These are phyloP conservation scores for Dinocampus coccinellae DNA, from an alignment of 2,888 invertebrate species.

Conservation along the genomic window DNA sequence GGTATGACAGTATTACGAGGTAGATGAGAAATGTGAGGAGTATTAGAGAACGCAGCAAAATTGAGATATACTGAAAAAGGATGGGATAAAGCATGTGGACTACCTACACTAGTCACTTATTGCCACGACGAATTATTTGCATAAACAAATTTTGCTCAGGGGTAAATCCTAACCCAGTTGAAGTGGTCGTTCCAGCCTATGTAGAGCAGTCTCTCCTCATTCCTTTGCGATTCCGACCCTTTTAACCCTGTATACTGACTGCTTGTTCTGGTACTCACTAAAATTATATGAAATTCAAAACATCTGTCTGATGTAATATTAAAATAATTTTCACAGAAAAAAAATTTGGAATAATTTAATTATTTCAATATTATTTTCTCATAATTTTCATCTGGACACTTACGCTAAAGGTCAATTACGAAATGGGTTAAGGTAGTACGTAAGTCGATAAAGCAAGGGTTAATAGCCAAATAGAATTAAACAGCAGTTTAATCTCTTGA, in stretches of 20 bases:
- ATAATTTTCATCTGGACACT: background rate
- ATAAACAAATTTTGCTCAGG: constrained; percentile 59
- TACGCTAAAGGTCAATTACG: background rate
- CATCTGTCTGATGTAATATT: constrained; percentile 46
- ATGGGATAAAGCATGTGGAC: constrained; percentile 71
- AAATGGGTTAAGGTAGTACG: background rate
- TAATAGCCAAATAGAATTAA: constrained; percentile 67
- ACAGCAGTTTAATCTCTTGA: constrained; percentile 60
- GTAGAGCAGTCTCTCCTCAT: constrained; percentile 45
- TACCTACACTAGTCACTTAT: constrained; percentile 49
- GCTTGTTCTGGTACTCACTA: background rate
- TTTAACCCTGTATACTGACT: background rate
- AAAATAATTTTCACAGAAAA: constrained; percentile 37
- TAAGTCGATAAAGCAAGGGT: constrained; percentile 59
- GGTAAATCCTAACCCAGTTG: constrained; percentile 51
- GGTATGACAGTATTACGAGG: constrained; percentile 42
- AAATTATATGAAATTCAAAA: constrained; percentile 18
- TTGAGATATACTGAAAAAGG: constrained; percentile 72
- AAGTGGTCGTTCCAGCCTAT: constrained; percentile 47
- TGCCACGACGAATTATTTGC: constrained; percentile 57
- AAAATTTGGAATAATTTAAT: constrained; percentile 32
- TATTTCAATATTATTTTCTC: background rate
- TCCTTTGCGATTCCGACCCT: constrained; percentile 25
- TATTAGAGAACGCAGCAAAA: constrained; percentile 41
- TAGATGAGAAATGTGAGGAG: constrained; percentile 36